Conservation (phyloP, 1,140 invertebrate species). For the Contarinia nasturtii region DNA sequence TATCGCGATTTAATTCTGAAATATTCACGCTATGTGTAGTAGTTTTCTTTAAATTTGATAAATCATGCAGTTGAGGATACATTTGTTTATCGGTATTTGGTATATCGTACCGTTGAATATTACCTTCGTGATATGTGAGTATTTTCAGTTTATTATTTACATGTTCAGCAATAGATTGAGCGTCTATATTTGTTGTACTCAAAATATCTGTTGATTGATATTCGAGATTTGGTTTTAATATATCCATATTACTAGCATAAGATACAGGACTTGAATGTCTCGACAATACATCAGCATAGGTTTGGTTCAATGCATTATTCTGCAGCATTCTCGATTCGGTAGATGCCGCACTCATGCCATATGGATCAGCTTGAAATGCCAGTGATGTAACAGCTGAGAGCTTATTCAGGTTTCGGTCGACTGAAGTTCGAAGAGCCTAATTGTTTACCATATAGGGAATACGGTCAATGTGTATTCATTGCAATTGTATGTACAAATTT, state of each 20-base stretch:
- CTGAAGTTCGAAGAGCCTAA: constrained; percentile 47
- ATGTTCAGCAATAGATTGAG: background rate
- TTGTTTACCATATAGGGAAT: constrained; percentile 22
- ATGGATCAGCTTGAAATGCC: constrained; percentile 52
- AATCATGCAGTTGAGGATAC: too few species aligned
- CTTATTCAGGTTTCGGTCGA: constrained; percentile 40
- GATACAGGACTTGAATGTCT: constrained; percentile 23
- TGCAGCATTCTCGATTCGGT: constrained; percentile 19
- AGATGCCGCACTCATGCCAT: constrained; percentile 32
- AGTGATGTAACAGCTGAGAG: constrained; percentile 43
- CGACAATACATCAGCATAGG: constrained; percentile 27
- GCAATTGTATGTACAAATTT: background rate
- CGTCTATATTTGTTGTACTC: background rate
- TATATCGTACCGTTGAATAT: too few species aligned
- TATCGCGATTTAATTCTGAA: background rate
- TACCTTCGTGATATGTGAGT: too few species aligned
- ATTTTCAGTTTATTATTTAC: background rate
- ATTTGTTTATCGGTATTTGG: background rate
- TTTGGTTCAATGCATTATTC: constrained; percentile 3
- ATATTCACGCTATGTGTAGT: background rate
- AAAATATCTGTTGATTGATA: background rate
- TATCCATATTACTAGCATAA: constrained; percentile 2
- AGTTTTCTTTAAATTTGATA: too few species aligned
- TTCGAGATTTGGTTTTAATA: background rate
- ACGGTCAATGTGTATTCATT: too few species aligned